A percentile compares a stretch with the other conserved stretches of the same genome.
Conservation (phyloP, 1,140 invertebrate species). For the Acromyrmex echinatior region DNA sequence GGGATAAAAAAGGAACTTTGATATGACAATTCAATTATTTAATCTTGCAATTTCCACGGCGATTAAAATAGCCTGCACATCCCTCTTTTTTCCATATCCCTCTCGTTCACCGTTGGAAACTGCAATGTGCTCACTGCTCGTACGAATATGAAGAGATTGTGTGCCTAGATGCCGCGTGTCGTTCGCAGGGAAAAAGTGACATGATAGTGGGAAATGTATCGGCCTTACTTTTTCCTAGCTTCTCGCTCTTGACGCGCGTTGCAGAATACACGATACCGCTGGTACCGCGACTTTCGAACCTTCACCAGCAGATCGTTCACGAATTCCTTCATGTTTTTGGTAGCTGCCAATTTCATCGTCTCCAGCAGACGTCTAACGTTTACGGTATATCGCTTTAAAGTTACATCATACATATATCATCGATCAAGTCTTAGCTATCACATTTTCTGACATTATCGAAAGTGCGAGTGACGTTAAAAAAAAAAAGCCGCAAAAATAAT, state of each 20-base stretch:
- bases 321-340: constrained; percentile 55
- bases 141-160: constrained; percentile 22
- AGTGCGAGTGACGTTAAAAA: neutral
- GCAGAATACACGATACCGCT: constrained; percentile 80
- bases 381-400: constrained; percentile 27
- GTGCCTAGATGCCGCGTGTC: constrained; percentile 53
- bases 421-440: constrained; percentile 3
- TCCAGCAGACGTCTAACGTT: constrained; percentile 50
- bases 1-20: neutral
- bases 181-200: constrained; percentile 51
- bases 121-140: neutral
- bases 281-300: constrained; percentile 79
- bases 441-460: neutral
- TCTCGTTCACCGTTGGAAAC: neutral
- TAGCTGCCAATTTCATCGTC: constrained; percentile 60
- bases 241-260: constrained; percentile 76
- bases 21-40: neutral
- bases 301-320: constrained; percentile 70
- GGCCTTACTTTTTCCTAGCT: constrained; percentile 76
- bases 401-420: constrained; percentile 34
- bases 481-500: neutral
- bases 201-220: constrained; percentile 54
- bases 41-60: neutral
- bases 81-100: neutral
- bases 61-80: neutral